Percentiles rank a stretch among this genome's conserved stretches.
These are phyloP conservation scores for Tipula unca DNA, from an alignment of 2,888 invertebrate genomes.

Conservation along the genomic window DNA sequence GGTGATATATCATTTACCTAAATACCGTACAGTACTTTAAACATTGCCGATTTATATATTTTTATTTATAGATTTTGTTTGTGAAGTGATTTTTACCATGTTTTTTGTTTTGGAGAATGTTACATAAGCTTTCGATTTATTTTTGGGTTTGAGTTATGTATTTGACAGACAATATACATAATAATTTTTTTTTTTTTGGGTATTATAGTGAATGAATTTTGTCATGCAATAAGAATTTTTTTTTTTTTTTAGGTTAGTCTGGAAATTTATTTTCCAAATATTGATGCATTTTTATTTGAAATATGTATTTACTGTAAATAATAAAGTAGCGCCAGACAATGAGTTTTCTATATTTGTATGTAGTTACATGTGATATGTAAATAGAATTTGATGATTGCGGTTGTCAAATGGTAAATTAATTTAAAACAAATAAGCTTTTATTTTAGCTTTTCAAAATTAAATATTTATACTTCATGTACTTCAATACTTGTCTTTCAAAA, in stretches of 20 bases:
- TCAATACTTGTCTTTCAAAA: too few species aligned
- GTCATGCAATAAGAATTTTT: neutral
- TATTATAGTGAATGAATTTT: neutral
- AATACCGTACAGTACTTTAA: neutral
- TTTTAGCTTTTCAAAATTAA: too few species aligned
- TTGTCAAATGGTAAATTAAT: too few species aligned
- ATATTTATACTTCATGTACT: too few species aligned
- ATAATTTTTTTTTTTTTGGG: neutral
- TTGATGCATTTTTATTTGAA: neutral
- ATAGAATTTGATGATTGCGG: neutral
- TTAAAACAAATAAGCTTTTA: too few species aligned
- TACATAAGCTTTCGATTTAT: neutral
- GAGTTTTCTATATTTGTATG: too few species aligned
- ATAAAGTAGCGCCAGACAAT: neutral
- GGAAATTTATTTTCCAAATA: neutral
- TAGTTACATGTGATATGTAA: neutral
- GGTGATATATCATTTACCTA: neutral
- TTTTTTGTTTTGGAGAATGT: neutral
- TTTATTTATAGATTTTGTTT: neutral
- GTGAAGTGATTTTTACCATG: neutral
- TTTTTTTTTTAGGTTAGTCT: neutral
- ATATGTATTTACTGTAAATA: neutral
- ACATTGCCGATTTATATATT: neutral
- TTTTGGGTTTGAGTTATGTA: neutral
- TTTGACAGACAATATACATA: neutral